A percentile compares a stretch with the other conserved stretches of the same genome.
phyloP scores from a whole-genome alignment of 2,888 invertebrate genomes.

The Agrotis exclamationis region DNA sequence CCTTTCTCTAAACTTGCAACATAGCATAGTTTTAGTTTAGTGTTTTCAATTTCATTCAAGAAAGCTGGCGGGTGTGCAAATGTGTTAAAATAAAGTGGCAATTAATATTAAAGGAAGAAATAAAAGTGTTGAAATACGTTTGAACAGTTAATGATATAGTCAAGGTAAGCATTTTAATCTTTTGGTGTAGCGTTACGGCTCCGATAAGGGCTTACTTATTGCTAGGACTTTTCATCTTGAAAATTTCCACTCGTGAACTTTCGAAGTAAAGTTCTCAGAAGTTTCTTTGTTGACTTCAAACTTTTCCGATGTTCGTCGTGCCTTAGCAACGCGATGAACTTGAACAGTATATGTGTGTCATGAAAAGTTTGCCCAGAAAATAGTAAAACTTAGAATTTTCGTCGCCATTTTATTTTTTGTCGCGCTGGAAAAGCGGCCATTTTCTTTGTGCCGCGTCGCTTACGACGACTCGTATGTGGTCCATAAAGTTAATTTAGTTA shows the following conservation, averaged over 20 bases:
- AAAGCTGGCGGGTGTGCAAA: constrained; percentile 91
- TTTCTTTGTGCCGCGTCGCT: constrained; percentile 92
- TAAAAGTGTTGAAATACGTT: constrained; percentile 76
- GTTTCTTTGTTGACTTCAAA: constrained; percentile 85
- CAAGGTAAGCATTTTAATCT: constrained; percentile 85
- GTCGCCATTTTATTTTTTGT: constrained; percentile 92
- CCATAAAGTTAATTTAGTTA: constrained; percentile 89
- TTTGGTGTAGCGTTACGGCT: constrained; percentile 75
- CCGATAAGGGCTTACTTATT: constrained; percentile 83
- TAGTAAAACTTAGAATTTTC: constrained; percentile 91
- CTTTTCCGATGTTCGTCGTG: constrained; percentile 79
- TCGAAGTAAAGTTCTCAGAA: constrained; percentile 87
- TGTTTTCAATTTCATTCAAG: constrained; percentile 88
- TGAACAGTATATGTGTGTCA: constrained; percentile 75
- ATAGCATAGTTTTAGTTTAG: constrained; percentile 88
- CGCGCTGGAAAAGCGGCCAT: constrained; percentile 92
- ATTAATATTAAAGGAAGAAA: constrained; percentile 73
- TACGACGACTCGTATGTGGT: constrained; percentile 88
- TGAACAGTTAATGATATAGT: constrained; percentile 87
- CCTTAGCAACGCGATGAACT: constrained; percentile 75
- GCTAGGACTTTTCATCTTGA: constrained; percentile 90
- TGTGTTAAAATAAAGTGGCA: constrained; percentile 81
- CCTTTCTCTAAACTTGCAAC: constrained; percentile 91
- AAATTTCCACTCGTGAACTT: constrained; percentile 91
- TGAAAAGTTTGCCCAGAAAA: constrained; percentile 88